These are phyloP conservation scores for Acinonyx jubatus DNA, from an alignment of 2,113 vertebrate species.

Conservation along the genomic window DNA sequence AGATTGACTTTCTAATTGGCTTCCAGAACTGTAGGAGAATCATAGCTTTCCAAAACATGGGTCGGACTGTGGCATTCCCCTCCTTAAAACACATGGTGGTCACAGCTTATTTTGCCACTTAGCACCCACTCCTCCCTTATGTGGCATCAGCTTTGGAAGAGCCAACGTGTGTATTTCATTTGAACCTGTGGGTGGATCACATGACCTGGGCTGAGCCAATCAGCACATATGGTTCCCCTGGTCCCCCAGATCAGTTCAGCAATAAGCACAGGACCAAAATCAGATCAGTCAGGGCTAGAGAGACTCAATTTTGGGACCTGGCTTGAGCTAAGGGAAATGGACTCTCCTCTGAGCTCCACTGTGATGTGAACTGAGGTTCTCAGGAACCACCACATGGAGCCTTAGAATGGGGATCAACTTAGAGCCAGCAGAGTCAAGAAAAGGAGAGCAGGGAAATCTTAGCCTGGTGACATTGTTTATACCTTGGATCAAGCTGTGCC, in stretches of 20 bases:
- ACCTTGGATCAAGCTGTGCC: background rate
- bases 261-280: background rate
- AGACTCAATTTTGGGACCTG: background rate
- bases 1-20: background rate
- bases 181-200: background rate
- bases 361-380: background rate
- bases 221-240: accelerated
- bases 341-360: background rate
- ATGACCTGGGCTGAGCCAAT: background rate
- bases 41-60: background rate
- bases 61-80: background rate
- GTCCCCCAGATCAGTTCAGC: background rate
- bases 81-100: background rate
- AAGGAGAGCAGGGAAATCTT: background rate
- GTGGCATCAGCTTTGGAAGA: background rate
- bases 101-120: constrained; percentile 36
- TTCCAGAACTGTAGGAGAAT: background rate
- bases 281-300: background rate
- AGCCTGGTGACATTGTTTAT: background rate
- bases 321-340: background rate
- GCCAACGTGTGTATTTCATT: background rate
- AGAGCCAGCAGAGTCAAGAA: background rate
- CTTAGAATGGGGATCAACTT: background rate
- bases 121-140: background rate
- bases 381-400: background rate